These are phyloP conservation scores for Xestia c-nigrum DNA, from an alignment of 2,888 invertebrate genomes.

Conservation along the genomic window DNA sequence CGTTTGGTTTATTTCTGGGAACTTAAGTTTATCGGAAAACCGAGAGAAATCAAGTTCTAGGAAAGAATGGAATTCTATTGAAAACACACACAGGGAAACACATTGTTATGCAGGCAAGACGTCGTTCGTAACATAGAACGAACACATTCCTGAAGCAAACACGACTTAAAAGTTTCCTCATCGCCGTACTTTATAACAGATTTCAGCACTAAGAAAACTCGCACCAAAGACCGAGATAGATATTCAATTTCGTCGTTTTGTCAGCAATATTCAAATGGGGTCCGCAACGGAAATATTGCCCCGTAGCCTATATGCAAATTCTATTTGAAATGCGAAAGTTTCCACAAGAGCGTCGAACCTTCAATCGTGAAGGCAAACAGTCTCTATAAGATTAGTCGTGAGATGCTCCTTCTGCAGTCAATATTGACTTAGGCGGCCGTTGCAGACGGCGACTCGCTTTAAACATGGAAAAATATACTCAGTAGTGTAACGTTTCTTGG, in stretches of 20 bases:
- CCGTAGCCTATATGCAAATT: conserved; percentile 87
- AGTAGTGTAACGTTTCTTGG: conserved; percentile 57
- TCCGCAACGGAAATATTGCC: conserved; percentile 86
- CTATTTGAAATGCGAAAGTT: conserved; percentile 87
- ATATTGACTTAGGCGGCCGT: conserved; percentile 81
- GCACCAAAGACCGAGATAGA: conserved; percentile 69
- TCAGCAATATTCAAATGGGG: conserved; percentile 87
- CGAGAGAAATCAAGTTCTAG: conserved; percentile 9
- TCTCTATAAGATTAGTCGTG: conserved; percentile 89
- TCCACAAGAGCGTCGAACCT: conserved; percentile 83
- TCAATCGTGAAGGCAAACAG: conserved; percentile 87
- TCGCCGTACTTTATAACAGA: conserved; percentile 56
- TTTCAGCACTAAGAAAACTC: conserved; percentile 57
- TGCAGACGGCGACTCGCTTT: conserved; percentile 63
- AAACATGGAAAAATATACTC: conserved; percentile 61
- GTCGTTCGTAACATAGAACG: conserved; percentile 28
- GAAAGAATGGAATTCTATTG: conserved; percentile 49
- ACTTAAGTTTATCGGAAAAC: neutral
- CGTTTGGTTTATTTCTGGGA: neutral
- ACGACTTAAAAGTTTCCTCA: conserved; percentile 59
- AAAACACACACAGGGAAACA: conserved; percentile 39
- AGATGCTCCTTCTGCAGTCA: conserved; percentile 84
- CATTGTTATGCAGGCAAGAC: conserved; percentile 55
- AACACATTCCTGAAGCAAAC: conserved; percentile 48
- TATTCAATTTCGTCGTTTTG: conserved; percentile 78